These are phyloP conservation scores for Oreochromis grahami DNA, from an alignment of 2,797 vertebrate genomes.

Conservation along the genomic window DNA sequence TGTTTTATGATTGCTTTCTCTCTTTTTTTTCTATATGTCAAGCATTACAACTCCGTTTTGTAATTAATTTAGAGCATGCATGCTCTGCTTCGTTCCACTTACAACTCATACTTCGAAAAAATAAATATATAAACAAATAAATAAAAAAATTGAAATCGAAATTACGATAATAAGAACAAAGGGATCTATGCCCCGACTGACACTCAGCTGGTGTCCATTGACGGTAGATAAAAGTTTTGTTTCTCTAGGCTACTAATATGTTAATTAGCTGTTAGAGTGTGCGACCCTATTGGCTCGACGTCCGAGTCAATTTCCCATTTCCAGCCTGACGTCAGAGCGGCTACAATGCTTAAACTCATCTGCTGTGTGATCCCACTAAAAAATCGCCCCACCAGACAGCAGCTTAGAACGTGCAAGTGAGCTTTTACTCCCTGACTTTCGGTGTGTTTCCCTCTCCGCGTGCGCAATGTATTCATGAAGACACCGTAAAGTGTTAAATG, in stretches of 20 bases:
- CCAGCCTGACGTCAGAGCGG: constrained; percentile 85
- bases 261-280: constrained; percentile 81
- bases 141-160: background rate
- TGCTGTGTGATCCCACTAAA: constrained; percentile 88
- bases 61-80: background rate
- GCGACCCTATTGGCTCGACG: constrained; percentile 84
- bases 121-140: background rate
- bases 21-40: background rate
- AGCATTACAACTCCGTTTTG: background rate
- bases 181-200: constrained; percentile 81
- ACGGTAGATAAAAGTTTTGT: constrained; percentile 91
- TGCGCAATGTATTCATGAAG: constrained; percentile 73
- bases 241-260: constrained; percentile 84
- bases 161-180: background rate
- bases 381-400: constrained; percentile 79
- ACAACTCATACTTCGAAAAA: background rate
- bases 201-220: constrained; percentile 93
- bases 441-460: constrained; percentile 69
- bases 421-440: constrained; percentile 55
- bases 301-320: constrained; percentile 83
- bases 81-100: background rate
- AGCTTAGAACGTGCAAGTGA: constrained; percentile 53
- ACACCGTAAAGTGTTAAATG: constrained; percentile 86
- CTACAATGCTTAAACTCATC: constrained; percentile 95
- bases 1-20: background rate